These are phyloP conservation scores for Dysmachus trigonus DNA, from an alignment of 2,888 invertebrate genomes.

Conservation along the genomic window DNA sequence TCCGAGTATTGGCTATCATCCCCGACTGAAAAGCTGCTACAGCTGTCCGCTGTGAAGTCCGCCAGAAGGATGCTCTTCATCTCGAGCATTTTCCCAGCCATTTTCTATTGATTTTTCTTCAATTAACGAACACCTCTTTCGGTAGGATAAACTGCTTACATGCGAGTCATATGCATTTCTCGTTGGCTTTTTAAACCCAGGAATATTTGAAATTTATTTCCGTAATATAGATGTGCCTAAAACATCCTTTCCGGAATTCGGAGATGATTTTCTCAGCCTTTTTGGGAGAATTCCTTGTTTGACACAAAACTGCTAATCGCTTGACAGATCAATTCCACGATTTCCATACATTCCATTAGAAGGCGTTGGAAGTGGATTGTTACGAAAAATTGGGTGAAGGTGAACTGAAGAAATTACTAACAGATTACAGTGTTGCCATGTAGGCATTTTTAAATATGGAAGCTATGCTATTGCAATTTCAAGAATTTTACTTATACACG, in stretches of 20 bases:
- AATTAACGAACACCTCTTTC: not conserved
- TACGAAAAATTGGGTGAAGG: slow-evolving; percentile 1
- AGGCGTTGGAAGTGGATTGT: not conserved
- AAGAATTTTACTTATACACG: too few species aligned
- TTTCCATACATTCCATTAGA: not conserved
- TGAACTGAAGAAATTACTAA: not conserved
- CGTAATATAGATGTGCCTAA: not conserved
- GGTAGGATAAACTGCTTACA: not conserved
- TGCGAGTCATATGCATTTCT: not conserved
- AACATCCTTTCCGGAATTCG: not conserved
- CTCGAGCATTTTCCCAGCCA: slow-evolving; percentile 49
- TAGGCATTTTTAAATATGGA: not conserved
- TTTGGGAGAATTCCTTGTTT: not conserved
- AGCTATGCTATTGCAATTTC: too few species aligned
- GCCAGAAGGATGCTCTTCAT: slow-evolving; percentile 47
- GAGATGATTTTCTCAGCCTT: not conserved
- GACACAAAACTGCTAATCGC: not conserved
- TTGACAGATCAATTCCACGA: not conserved
- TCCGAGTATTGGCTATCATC: slow-evolving; percentile 14
- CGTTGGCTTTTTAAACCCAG: not conserved
- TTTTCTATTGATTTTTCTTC: slow-evolving; percentile 39
- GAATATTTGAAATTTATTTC: not conserved
- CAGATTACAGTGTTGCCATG: not conserved
- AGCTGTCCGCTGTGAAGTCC: slow-evolving; percentile 44
- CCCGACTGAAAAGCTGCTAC: slow-evolving; percentile 36